Conservation (phyloP, 2,888 invertebrate genomes). For the Eledona agricola region DNA sequence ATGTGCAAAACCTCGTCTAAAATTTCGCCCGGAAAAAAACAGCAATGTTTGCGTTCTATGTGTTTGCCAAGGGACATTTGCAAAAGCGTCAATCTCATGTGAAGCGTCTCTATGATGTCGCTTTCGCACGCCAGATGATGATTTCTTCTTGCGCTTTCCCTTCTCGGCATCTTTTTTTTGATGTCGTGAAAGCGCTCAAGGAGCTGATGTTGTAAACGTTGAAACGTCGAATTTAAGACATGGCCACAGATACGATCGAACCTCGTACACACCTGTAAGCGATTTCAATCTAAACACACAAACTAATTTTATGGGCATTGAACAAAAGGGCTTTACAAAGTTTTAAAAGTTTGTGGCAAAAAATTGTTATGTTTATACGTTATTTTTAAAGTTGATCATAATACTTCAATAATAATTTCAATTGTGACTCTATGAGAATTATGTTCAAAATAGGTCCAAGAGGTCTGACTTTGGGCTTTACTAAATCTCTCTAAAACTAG, state of each 20-base stretch:
- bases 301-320: too few relatives aligned
- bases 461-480: too few relatives aligned
- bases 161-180: constrained; percentile 89
- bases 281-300: too few relatives aligned
- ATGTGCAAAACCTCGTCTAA: constrained; percentile 91
- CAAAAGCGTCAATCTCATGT: constrained; percentile 88
- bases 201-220: constrained; percentile 85
- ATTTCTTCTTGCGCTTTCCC: constrained; percentile 89
- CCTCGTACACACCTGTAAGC: constrained; percentile 80
- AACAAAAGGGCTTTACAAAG: too few relatives aligned
- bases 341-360: too few relatives aligned
- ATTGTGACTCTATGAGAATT: too few relatives aligned
- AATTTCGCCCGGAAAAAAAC: constrained; percentile 95
- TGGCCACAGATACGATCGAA: constrained; percentile 83
- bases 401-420: too few relatives aligned
- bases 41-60: constrained; percentile 91
- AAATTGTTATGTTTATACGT: too few relatives aligned
- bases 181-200: constrained; percentile 84
- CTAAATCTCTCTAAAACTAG: too few relatives aligned
- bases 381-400: too few relatives aligned
- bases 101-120: constrained; percentile 91
- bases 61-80: constrained; percentile 96
- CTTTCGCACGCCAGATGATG: constrained; percentile 92
- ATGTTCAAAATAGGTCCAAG: too few relatives aligned
- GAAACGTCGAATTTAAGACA: constrained; percentile 85